Conservation (phyloP, 1,140 invertebrate species). For the Saccostrea glomerata region DNA sequence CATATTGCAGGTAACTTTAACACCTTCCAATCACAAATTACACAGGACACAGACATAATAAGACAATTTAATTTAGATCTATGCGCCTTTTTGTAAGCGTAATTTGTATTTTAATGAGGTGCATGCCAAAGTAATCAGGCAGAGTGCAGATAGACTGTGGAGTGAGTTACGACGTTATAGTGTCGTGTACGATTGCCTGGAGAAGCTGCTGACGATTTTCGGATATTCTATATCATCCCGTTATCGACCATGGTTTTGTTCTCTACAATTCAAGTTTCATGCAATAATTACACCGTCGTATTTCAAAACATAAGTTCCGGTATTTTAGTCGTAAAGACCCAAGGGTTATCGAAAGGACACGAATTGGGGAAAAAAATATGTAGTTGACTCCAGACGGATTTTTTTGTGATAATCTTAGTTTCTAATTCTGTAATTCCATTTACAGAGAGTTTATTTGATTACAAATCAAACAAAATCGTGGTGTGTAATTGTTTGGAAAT, state of each 20-base stretch:
- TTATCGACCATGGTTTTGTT: constrained; percentile 15
- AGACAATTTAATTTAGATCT: constrained; percentile 37
- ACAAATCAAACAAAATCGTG: neutral
- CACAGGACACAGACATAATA: neutral
- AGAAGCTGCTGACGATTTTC: constrained; percentile 11
- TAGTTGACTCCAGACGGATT: neutral
- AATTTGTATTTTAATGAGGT: constrained; percentile 38
- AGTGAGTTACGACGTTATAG: neutral
- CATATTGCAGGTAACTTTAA: constrained; percentile 28
- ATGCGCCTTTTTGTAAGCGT: constrained; percentile 17
- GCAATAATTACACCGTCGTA: constrained; percentile 30
- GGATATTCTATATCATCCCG: constrained; percentile 33
- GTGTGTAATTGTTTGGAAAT: neutral
- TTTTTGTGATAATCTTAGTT: neutral
- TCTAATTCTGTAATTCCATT: neutral
- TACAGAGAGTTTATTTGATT: neutral
- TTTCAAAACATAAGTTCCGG: constrained; percentile 36
- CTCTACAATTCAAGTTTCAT: constrained; percentile 21
- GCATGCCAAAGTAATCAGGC: neutral
- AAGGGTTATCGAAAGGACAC: constrained; percentile 33
- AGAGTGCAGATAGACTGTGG: constrained; percentile 7
- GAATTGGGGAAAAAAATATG: neutral
- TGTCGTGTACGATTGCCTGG: neutral
- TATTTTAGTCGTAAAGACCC: constrained; percentile 33
- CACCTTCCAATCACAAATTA: constrained; percentile 33